Conservation (phyloP, 2,797 vertebrate species). For the Galago senegalensis region DNA sequence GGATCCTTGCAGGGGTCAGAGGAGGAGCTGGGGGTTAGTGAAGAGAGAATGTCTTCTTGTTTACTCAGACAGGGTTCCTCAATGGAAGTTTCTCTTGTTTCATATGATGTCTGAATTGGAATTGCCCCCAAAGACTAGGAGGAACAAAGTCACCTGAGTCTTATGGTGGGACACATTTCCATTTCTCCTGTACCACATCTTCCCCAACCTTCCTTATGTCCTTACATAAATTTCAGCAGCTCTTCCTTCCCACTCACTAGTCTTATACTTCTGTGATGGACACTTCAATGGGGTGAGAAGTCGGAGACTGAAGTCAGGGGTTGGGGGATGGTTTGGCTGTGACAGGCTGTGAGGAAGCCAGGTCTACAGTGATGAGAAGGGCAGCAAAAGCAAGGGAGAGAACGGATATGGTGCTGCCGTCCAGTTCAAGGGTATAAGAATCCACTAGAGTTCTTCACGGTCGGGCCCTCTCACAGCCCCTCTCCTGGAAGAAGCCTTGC, state of each 20-base stretch:
- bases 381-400: neutral
- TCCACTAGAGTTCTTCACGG: neutral
- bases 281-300: neutral
- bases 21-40: neutral
- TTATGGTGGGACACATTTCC: neutral
- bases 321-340: neutral
- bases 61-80: neutral
- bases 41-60: neutral
- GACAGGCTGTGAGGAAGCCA: neutral
- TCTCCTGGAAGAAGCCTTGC: neutral
- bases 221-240: constrained; percentile 28
- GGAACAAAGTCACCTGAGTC: neutral
- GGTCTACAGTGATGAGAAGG: neutral
- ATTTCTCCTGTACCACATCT: neutral
- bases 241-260: neutral
- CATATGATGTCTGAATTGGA: constrained; percentile 22
- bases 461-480: neutral
- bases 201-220: neutral
- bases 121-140: neutral
- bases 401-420: neutral
- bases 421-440: neutral
- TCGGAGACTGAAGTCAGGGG: neutral
- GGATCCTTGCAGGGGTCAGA: neutral
- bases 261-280: neutral
- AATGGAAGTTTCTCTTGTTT: neutral